These are phyloP conservation scores for Heliconius ismenius DNA, from an alignment of 2,888 invertebrate species.

Conservation along the genomic window DNA sequence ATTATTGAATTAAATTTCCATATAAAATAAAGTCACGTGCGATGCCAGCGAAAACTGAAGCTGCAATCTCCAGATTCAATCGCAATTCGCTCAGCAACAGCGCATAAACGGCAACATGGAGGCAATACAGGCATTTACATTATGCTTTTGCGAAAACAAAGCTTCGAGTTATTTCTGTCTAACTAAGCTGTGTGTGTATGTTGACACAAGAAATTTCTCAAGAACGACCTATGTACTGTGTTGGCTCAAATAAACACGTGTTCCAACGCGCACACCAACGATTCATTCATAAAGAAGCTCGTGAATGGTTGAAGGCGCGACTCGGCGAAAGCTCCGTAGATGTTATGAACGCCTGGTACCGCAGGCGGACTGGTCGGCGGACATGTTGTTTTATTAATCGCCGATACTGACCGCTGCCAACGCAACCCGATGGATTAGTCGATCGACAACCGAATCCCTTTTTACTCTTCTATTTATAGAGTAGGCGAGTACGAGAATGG, in stretches of 20 bases:
- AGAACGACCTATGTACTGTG: constrained; percentile 73
- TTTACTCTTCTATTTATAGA: constrained; percentile 36
- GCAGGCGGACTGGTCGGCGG: constrained; percentile 65
- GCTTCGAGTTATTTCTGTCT: constrained; percentile 73
- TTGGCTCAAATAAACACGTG: constrained; percentile 75
- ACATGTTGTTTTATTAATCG: constrained; percentile 70
- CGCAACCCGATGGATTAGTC: constrained; percentile 41
- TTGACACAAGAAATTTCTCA: constrained; percentile 80
- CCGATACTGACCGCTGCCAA: constrained; percentile 49
- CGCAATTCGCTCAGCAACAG: constrained; percentile 21
- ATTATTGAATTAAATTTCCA: neutral
- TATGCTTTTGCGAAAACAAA: constrained; percentile 69
- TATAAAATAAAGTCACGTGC: constrained; percentile 17
- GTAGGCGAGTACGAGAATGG: constrained; percentile 41
- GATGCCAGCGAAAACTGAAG: neutral
- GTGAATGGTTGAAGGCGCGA: constrained; percentile 60
- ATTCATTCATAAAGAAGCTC: constrained; percentile 66
- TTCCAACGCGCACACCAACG: constrained; percentile 62
- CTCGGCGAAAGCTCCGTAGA: constrained; percentile 64
- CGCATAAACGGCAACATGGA: constrained; percentile 33
- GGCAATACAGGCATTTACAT: constrained; percentile 45
- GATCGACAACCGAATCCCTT: constrained; percentile 36
- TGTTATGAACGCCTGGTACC: constrained; percentile 71
- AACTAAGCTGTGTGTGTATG: constrained; percentile 62
- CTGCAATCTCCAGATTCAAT: constrained; percentile 27